phyloP scores from a whole-genome alignment of 2,113 vertebrate species.

The Mohoua ochrocephala region DNA sequence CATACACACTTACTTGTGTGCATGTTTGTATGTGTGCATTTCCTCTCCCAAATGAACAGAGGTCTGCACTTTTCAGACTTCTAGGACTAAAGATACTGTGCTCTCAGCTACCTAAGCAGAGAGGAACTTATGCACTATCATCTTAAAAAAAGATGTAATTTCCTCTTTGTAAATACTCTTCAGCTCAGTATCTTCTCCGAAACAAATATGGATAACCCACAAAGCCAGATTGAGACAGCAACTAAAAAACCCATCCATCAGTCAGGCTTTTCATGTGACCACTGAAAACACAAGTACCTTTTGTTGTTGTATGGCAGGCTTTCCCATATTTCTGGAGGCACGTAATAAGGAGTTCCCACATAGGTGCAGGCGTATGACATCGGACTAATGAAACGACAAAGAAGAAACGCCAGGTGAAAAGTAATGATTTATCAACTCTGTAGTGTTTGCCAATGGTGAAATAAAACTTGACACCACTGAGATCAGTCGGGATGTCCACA shows the following conservation, averaged over 20 bases:
- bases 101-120: background rate
- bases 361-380: conserved; percentile 83
- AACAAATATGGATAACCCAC: background rate
- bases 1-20: no score
- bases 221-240: background rate
- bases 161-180: background rate
- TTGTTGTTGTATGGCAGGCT: conserved; percentile 93
- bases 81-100: background rate
- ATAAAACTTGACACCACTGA: background rate
- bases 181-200: background rate
- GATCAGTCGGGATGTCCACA: background rate
- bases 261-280: background rate
- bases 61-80: background rate
- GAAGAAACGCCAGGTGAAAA: background rate
- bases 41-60: background rate
- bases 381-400: conserved; percentile 69
- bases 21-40: background rate
- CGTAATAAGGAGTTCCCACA: conserved; percentile 92
- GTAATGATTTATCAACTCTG: background rate
- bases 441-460: background rate
- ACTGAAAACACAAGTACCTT: conserved; percentile 72
- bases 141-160: background rate
- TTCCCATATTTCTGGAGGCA: conserved; percentile 95
- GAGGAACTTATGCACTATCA: background rate
- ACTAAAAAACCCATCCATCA: background rate